Percentiles rank a stretch among this genome's conserved stretches.
phyloP scores from a whole-genome alignment of 2,113 vertebrate genomes.

The Halcyon senegalensis region DNA sequence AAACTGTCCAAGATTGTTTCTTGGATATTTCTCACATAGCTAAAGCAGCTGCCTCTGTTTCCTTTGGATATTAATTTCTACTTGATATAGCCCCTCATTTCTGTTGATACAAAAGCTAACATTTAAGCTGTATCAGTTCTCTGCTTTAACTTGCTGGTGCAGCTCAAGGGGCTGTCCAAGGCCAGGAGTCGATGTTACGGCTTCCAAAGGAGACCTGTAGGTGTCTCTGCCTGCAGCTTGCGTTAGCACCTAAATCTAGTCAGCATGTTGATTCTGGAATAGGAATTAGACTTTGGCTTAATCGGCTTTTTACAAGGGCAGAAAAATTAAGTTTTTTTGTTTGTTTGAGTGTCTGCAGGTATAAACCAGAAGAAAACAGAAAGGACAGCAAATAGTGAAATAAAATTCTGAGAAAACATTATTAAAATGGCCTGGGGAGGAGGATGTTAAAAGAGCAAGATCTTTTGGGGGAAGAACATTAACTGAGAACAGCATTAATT shows the following conservation, averaged over 20 bases:
- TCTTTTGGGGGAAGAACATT: background rate
- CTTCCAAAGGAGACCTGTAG: background rate
- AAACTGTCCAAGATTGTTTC: background rate
- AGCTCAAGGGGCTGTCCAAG: background rate
- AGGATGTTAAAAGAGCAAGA: background rate
- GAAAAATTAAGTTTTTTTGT: background rate
- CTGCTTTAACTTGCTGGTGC: background rate
- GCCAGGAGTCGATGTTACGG: background rate
- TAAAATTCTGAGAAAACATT: background rate
- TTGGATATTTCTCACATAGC: background rate
- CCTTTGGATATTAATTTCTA: background rate
- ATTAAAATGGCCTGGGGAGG: background rate
- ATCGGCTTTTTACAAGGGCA: background rate
- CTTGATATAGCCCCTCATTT: background rate
- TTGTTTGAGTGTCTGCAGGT: background rate
- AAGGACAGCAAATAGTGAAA: background rate
- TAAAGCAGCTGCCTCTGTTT: background rate
- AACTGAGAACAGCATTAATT: background rate
- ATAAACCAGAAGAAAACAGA: background rate
- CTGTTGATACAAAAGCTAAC: background rate
- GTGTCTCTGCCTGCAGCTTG: background rate
- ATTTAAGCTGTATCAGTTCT: background rate
- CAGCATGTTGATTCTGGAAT: background rate
- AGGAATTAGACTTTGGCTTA: background rate
- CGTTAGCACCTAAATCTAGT: background rate